Evolutionary conservation across 2,797 vertebrate genomes (phyloP), one percentile per base, ranked within the genome.

Genomic region (Sebastes steindachneri): DNA sequence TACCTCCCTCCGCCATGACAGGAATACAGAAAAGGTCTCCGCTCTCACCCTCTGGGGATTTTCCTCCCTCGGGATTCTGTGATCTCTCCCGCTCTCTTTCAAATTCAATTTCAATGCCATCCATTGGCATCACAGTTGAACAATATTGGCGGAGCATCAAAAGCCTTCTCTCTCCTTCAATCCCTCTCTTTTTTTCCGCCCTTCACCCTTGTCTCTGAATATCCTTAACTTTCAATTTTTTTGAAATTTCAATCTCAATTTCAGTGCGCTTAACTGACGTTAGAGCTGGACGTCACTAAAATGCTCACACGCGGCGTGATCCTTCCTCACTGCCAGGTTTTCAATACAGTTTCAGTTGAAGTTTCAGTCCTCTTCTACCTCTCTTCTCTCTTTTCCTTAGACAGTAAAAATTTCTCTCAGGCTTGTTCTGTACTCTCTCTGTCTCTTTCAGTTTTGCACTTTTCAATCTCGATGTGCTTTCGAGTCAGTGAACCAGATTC

Each of bases 131-230:
- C 68, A 37, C 68, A 79, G 83, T 83, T 65, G 67, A 87, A 88
- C 73, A 83, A 90, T 86, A 93, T 86, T 89, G 88, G 84, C 75
- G 48, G 37, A 64, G 74, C 67, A 82, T 88, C 91, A 89, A 86
- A 92, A 80, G 75, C 63, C 48, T 29, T 29, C 55, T 19, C 75
- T 77, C 57, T 41, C 54, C 19, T 21, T 74, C 41, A 11, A 33
- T 67, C 54, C 33, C 54, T 80, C 57, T 80, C 35, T 75, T 71
- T 77, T 62, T 33, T 60, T 66, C 37, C 73, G 77, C 60, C 73
- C 83, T 83, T 88, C 76, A 84, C 35, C 68, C 76, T 41, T 29
- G 35, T 58, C 45, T 28, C 57, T 73, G 75, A 80, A 73, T 70
- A 68, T 57, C 64, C 64, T 74, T 9, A 60, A 62, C 31, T 78